A percentile compares a stretch with the other conserved stretches of the same genome.
Evolutionary conservation across 2,888 invertebrate genomes (phyloP).

Genomic region (Desoria tigrina): DNA sequence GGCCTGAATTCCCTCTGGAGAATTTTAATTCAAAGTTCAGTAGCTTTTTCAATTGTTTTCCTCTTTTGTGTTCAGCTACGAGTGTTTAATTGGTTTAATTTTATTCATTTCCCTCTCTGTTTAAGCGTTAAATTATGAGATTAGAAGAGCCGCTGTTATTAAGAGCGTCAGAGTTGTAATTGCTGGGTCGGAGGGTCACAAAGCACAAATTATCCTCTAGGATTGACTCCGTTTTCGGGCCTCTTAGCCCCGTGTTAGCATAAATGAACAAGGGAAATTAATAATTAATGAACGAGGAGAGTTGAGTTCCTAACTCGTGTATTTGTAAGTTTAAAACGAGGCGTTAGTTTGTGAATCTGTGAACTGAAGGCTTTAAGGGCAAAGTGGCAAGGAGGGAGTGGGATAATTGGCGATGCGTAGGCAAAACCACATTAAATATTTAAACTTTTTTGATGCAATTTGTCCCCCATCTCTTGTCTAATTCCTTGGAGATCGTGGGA

Average conservation of each 20-base stretch:
- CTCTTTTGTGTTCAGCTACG: not conserved
- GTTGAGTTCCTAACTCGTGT: not conserved
- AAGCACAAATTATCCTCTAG: too few relatives aligned
- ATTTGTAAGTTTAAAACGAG: not conserved
- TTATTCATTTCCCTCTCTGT: not conserved
- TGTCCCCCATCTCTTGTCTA: conserved; percentile 13
- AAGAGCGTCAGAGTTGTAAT: too few relatives aligned
- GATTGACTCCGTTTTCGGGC: too few relatives aligned
- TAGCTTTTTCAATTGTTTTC: conserved; percentile 5
- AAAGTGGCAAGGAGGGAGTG: not conserved
- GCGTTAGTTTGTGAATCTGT: not conserved
- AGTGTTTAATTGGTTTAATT: not conserved
- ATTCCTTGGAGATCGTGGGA: not conserved
- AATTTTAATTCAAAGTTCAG: conserved; percentile 8
- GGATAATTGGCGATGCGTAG: conserved; percentile 1
- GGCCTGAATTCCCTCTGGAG: conserved; percentile 17
- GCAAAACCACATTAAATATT: conserved; percentile 14
- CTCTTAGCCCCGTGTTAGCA: too few relatives aligned
- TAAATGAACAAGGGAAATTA: too few relatives aligned
- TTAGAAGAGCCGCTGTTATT: too few relatives aligned
- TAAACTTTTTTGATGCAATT: conserved; percentile 10
- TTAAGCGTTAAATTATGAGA: too few relatives aligned
- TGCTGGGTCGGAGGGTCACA: too few relatives aligned
- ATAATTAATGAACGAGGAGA: not conserved
- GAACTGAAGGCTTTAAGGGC: not conserved